Percentiles rank a stretch among this genome's conserved stretches.
Conservation (phyloP, 2,797 vertebrate species). For the Acrossocheilus wenchowensis region DNA sequence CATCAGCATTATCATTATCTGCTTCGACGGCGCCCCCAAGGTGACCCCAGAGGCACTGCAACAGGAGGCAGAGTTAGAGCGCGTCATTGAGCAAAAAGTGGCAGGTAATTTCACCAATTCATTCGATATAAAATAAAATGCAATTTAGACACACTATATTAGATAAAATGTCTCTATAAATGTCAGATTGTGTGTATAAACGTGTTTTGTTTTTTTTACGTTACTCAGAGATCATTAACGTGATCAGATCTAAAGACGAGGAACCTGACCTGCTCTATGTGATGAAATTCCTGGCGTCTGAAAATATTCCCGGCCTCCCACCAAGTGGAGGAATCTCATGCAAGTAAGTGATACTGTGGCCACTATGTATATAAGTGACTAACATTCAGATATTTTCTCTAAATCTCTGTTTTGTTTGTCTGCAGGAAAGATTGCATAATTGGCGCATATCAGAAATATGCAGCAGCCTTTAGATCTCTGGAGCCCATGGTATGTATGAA, state of each 20-base stretch:
- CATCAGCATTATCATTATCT: conserved; percentile 85
- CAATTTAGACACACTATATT: not conserved
- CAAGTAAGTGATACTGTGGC: conserved; percentile 73
- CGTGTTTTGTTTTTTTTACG: not conserved
- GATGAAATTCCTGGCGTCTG: conserved; percentile 79
- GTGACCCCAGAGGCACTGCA: conserved; percentile 79
- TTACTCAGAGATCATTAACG: conserved; percentile 74
- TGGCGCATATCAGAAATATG: conserved; percentile 79
- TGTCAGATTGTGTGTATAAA: not conserved
- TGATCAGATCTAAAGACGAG: conserved; percentile 72
- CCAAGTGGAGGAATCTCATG: conserved; percentile 84
- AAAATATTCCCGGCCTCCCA: conserved; percentile 79
- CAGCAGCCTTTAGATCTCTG: conserved; percentile 61
- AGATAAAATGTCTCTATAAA: not conserved
- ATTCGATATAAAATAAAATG: not conserved
- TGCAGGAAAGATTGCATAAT: conserved; percentile 80
- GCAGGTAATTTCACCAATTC: conserved; percentile 69
- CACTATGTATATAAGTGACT: not conserved
- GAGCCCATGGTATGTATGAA: conserved; percentile 72
- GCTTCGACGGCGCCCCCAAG: conserved; percentile 80
- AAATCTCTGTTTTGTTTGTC: not conserved
- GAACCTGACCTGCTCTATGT: conserved; percentile 78
- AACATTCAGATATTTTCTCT: not conserved
- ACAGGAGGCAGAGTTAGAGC: conserved; percentile 75
- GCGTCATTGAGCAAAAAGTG: conserved; percentile 78